Evolutionary conservation across 2,797 vertebrate species (phyloP).

Genomic region (Euphonia xanthogaster): DNA sequence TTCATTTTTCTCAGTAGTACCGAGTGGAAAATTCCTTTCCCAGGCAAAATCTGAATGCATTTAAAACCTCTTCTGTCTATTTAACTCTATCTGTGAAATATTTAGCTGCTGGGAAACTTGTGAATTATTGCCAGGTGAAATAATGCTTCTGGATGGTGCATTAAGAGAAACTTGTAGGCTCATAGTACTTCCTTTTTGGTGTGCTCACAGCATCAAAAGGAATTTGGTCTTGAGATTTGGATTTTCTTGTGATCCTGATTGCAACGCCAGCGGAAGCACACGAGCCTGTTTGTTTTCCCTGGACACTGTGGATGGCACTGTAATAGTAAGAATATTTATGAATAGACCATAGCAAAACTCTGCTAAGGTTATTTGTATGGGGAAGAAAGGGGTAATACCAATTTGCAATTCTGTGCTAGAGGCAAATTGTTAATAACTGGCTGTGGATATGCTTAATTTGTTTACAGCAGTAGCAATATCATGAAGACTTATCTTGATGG

Average conservation of each 20-base stretch:
- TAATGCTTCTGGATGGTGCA: background rate
- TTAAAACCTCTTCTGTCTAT: conserved; percentile 40
- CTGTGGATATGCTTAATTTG: background rate
- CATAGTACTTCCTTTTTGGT: background rate
- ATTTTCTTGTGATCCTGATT: background rate
- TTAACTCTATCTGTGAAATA: conserved; percentile 60
- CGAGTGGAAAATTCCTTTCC: conserved; percentile 34
- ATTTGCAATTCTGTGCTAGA: background rate
- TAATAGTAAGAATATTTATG: background rate
- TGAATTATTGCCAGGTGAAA: conserved; percentile 49
- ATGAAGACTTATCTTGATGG: background rate
- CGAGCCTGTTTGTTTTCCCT: background rate
- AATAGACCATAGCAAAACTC: background rate
- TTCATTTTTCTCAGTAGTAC: conserved; percentile 23
- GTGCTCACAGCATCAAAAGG: background rate
- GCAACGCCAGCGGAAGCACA: background rate
- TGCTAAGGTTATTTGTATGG: background rate
- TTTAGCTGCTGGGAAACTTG: conserved; percentile 40
- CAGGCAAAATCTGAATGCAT: background rate
- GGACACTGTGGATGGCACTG: background rate
- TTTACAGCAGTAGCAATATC: background rate
- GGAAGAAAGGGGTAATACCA: background rate
- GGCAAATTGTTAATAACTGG: background rate
- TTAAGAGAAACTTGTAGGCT: background rate
- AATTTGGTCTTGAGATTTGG: background rate